phyloP scores from a whole-genome alignment of 1,140 invertebrate genomes.

The Trichogramma pretiosum region DNA sequence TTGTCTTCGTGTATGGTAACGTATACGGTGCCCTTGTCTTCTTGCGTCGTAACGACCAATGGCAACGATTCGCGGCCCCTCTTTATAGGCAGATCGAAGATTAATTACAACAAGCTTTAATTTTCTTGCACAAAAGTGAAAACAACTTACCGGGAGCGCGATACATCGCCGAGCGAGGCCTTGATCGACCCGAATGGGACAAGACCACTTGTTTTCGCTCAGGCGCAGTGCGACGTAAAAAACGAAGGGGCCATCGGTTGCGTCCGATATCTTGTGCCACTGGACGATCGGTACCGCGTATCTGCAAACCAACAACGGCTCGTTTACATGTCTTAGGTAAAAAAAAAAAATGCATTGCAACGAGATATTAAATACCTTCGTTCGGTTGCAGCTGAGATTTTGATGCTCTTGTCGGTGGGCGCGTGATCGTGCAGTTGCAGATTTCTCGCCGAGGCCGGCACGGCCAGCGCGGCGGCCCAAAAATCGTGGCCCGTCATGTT shows the following conservation, averaged over 20 bases:
- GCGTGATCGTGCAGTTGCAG: too few species aligned
- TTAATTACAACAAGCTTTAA: too few species aligned
- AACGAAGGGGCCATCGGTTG: conserved; percentile 29
- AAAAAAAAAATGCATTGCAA: too few species aligned
- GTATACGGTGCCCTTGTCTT: conserved; percentile 50
- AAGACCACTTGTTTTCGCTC: conserved; percentile 41
- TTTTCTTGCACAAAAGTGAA: conserved; percentile 7
- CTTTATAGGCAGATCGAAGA: too few species aligned
- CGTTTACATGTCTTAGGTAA: too few species aligned
- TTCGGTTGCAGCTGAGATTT: conserved; percentile 36
- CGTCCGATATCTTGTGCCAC: conserved; percentile 41
- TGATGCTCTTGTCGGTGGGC: conserved; percentile 34
- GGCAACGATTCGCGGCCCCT: too few species aligned
- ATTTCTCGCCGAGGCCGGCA: conserved; percentile 33
- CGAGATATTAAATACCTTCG: conserved; percentile 37
- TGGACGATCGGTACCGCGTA: conserved; percentile 44
- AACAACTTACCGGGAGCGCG: conserved; percentile 31
- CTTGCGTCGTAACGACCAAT: conserved; percentile 45
- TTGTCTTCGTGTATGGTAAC: conserved; percentile 51
- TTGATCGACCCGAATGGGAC: conserved; percentile 48
- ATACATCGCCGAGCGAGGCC: conserved; percentile 38
- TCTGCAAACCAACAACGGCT: too few species aligned
- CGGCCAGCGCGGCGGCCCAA: conserved; percentile 43
- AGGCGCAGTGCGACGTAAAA: conserved; percentile 40
- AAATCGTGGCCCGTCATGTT: conserved; percentile 46